Evolutionary conservation across 2,113 vertebrate genomes (phyloP).

Genomic region (Himantopus leucocephalus): DNA sequence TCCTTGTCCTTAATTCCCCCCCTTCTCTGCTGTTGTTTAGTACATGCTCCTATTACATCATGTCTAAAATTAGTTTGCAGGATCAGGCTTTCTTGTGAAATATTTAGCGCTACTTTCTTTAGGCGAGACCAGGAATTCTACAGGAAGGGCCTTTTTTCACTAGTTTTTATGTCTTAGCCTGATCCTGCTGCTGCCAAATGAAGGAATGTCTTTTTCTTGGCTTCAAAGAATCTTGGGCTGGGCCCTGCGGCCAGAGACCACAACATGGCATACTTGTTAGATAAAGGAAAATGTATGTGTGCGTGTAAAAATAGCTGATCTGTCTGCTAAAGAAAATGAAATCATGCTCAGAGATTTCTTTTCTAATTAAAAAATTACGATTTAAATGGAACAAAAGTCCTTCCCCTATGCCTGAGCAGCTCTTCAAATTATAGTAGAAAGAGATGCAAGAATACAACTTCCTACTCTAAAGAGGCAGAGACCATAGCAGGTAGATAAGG

Average conservation of each 20-base stretch:
- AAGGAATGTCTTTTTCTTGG: constrained; percentile 13
- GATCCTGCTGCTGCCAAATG: neutral
- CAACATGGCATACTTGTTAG: constrained; percentile 16
- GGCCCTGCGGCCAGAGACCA: neutral
- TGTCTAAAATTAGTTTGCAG: constrained; percentile 44
- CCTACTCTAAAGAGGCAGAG: neutral
- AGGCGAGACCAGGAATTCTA: neutral
- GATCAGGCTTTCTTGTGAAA: constrained; percentile 47
- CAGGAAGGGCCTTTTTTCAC: constrained; percentile 8
- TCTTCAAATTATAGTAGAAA: neutral
- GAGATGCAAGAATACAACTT: neutral
- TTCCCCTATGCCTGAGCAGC: neutral
- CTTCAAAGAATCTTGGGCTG: neutral
- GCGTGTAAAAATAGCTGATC: neutral
- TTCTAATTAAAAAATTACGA: neutral
- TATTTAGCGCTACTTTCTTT: constrained; percentile 17
- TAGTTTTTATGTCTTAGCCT: neutral
- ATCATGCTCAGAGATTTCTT: constrained; percentile 4
- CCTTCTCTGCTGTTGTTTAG: constrained; percentile 13
- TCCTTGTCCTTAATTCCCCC: constrained; percentile 40
- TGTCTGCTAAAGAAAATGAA: neutral
- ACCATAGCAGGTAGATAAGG: neutral
- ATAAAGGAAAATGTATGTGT: constrained; percentile 16
- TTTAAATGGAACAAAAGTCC: neutral
- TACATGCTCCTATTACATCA: constrained; percentile 32